Evolutionary conservation across 2,797 vertebrate genomes (phyloP).

Genomic region (Macropus fuliginosus): DNA sequence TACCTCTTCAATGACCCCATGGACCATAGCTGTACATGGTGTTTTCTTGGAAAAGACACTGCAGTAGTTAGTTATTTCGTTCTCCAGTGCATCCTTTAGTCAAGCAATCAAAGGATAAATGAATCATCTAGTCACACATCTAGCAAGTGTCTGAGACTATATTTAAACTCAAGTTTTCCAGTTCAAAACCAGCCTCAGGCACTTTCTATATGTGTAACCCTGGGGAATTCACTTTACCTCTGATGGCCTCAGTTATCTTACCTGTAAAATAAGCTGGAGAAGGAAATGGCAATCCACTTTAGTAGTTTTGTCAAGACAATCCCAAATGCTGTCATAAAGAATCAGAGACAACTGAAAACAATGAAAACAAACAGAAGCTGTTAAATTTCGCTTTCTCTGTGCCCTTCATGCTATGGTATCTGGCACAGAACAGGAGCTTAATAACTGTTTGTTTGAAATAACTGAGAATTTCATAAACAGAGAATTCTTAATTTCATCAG

Average conservation of each 20-base stretch:
- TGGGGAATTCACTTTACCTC: background rate
- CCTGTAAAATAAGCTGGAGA: background rate
- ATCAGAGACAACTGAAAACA: background rate
- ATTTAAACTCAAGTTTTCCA: background rate
- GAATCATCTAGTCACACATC: background rate
- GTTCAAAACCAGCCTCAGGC: background rate
- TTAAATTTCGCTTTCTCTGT: background rate
- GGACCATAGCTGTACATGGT: background rate
- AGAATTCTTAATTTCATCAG: background rate
- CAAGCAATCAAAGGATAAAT: background rate
- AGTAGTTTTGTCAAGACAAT: background rate
- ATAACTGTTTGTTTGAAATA: background rate
- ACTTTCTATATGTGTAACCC: background rate
- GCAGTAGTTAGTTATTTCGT: background rate
- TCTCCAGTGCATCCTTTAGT: background rate
- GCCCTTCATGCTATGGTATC: background rate
- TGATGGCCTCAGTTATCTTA: background rate
- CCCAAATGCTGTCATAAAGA: background rate
- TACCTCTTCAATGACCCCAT: background rate
- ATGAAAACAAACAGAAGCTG: background rate
- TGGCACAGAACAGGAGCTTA: background rate
- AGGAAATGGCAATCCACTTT: background rate
- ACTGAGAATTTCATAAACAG: background rate
- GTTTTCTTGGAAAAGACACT: background rate
- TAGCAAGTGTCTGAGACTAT: background rate